phyloP scores from a whole-genome alignment of 1,140 invertebrate genomes.

The Brachionus paranguensis region DNA sequence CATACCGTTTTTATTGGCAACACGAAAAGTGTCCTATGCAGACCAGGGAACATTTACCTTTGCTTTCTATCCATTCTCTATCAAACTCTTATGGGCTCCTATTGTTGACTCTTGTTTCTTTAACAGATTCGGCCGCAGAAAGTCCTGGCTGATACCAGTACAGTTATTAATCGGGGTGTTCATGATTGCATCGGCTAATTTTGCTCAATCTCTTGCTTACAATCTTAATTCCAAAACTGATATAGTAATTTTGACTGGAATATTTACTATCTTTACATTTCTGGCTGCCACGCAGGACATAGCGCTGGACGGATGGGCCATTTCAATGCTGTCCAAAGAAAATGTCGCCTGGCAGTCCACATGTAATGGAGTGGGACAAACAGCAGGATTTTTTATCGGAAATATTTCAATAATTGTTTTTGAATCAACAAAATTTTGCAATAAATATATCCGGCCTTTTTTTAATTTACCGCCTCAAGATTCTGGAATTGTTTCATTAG shows the following conservation, averaged over 20 bases:
- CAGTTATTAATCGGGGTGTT: conserved; percentile 65
- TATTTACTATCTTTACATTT: conserved; percentile 88
- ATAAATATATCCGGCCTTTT: conserved; percentile 70
- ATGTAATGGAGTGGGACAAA: conserved; percentile 98
- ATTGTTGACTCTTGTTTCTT: conserved; percentile 87
- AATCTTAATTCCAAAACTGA: not conserved
- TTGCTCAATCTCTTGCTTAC: conserved; percentile 44
- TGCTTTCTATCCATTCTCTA: conserved; percentile 86
- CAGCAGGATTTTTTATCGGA: conserved; percentile 91
- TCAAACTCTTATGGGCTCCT: conserved; percentile 97
- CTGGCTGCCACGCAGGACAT: conserved; percentile 98
- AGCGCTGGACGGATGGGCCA: conserved; percentile 56
- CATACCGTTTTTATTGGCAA: conserved; percentile 89
- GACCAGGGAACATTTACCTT: conserved; percentile 93
- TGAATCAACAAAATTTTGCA: conserved; percentile 91
- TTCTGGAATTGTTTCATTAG: conserved; percentile 1
- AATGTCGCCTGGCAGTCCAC: conserved; percentile 99
- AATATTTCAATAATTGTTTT: conserved; percentile 93
- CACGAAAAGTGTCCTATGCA: conserved; percentile 76
- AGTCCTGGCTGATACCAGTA: conserved; percentile 91
- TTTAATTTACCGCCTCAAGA: not conserved
- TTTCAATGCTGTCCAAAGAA: conserved; percentile 67
- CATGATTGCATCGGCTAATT: conserved; percentile 45
- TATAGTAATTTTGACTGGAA: not conserved
- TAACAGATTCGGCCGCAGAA: conserved; percentile 75